Percentiles rank a stretch among this genome's conserved stretches.
phyloP scores from a whole-genome alignment of 2,113 vertebrate species.

The Chlorocebus sabaeus region DNA sequence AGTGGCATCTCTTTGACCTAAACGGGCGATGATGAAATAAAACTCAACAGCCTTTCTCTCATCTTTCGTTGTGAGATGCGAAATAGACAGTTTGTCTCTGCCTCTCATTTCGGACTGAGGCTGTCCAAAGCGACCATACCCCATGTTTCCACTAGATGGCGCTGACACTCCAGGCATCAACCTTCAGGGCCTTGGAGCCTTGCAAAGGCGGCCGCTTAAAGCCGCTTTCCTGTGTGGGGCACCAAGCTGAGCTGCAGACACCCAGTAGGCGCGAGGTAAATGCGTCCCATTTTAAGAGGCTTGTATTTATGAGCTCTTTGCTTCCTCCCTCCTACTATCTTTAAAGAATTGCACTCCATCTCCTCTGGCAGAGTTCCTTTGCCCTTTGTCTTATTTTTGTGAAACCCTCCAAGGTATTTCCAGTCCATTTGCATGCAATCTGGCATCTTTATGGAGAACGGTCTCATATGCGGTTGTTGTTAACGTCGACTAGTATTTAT shows the following conservation, averaged over 20 bases:
- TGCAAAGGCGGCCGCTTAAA: fast-evolving
- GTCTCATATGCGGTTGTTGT: neutral
- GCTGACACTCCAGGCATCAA: neutral
- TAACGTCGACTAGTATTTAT: neutral
- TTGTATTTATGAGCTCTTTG: neutral
- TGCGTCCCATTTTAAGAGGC: neutral
- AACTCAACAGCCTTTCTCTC: neutral
- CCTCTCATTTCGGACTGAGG: neutral
- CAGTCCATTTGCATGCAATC: neutral
- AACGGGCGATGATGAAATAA: slow-evolving; percentile 34
- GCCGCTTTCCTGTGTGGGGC: neutral
- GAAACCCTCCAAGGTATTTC: neutral
- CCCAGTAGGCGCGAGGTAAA: neutral
- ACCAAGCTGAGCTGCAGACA: fast-evolving
- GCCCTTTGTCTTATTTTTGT: neutral
- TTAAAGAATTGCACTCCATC: neutral
- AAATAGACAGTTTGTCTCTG: fast-evolving
- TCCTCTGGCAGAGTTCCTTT: neutral
- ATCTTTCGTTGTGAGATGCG: neutral
- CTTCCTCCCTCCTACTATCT: neutral
- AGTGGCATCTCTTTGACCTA: slow-evolving; percentile 13
- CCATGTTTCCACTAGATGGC: neutral
- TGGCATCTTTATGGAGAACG: neutral
- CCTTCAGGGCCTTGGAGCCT: fast-evolving
- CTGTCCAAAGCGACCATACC: neutral